A percentile compares a stretch with the other conserved stretches of the same genome.
Conservation (phyloP, 2,888 invertebrate genomes). For the Dicranocentrus wangi region DNA sequence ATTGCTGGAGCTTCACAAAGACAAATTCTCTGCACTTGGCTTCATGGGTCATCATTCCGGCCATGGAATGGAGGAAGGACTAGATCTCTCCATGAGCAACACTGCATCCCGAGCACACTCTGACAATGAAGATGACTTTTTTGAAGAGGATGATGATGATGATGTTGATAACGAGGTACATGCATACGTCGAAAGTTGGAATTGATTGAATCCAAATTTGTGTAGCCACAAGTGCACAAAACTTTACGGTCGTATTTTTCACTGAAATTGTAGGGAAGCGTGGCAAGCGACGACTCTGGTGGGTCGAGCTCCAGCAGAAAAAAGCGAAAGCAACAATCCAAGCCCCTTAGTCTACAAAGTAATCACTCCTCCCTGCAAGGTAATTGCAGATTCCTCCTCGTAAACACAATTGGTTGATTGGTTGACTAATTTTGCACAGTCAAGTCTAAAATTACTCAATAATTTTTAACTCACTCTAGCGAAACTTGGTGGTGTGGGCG, state of each 20-base stretch:
- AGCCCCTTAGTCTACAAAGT: constrained; percentile 66
- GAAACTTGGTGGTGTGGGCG: constrained; percentile 70
- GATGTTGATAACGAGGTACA: constrained; percentile 78
- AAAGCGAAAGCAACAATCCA: constrained; percentile 70
- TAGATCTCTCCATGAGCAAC: constrained; percentile 86
- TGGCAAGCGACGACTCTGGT: constrained; percentile 72
- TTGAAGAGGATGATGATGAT: constrained; percentile 85
- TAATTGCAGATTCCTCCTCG: constrained; percentile 12
- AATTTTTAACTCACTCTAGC: too few species aligned
- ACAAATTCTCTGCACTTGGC: constrained; percentile 78
- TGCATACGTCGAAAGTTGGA: background rate
- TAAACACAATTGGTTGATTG: background rate
- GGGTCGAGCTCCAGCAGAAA: constrained; percentile 72
- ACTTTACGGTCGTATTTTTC: too few species aligned
- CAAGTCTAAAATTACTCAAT: too few species aligned
- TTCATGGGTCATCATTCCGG: constrained; percentile 78
- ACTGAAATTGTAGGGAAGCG: constrained; percentile 68
- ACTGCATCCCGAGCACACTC: constrained; percentile 85
- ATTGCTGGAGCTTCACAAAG: constrained; percentile 89
- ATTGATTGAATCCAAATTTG: too few species aligned
- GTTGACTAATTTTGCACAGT: too few species aligned
- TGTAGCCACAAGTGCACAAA: too few species aligned
- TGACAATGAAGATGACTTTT: constrained; percentile 85
- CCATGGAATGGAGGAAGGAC: constrained; percentile 85
- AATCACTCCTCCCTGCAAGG: constrained; percentile 60